These are phyloP conservation scores for Bursaphelenchus mucronatus DNA, from an alignment of 1,140 invertebrate species.

Conservation along the genomic window DNA sequence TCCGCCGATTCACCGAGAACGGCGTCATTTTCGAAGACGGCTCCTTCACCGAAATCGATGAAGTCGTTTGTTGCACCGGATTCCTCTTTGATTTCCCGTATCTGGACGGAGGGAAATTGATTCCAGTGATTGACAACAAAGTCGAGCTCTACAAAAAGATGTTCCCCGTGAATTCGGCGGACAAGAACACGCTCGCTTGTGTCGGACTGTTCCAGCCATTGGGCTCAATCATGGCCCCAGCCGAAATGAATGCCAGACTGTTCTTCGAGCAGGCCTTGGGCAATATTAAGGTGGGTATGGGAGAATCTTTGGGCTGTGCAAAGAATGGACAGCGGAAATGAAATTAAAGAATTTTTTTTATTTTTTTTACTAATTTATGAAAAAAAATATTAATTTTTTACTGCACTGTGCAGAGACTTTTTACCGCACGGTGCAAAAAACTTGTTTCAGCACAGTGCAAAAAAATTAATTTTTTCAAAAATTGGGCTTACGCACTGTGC, in stretches of 20 bases:
- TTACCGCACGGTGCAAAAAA: too few species aligned
- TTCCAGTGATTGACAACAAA: slow-evolving; percentile 53
- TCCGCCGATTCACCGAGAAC: slow-evolving; percentile 59
- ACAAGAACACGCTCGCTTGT: slow-evolving; percentile 51
- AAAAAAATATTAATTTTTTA: too few species aligned
- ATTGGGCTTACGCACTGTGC: too few species aligned
- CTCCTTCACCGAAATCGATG: slow-evolving; percentile 36
- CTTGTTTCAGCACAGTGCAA: too few species aligned
- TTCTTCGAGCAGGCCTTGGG: slow-evolving; percentile 25
- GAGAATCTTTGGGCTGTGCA: slow-evolving; percentile 39
- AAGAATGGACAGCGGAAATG: slow-evolving; percentile 40
- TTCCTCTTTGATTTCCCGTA: slow-evolving; percentile 61
- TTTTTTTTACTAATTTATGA: too few species aligned
- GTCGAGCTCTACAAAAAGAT: slow-evolving; percentile 62
- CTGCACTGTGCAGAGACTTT: too few species aligned
- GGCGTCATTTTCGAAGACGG: slow-evolving; percentile 63
- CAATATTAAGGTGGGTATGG: slow-evolving; percentile 41
- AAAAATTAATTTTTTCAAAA: too few species aligned
- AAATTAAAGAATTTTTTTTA: too few species aligned
- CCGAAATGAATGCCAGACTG: slow-evolving; percentile 47
- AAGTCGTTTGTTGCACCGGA: slow-evolving; percentile 55
- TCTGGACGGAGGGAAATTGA: slow-evolving; percentile 33
- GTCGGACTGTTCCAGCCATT: slow-evolving; percentile 61
- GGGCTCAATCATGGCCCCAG: slow-evolving; percentile 46
- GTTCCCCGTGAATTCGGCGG: slow-evolving; percentile 60